These are phyloP conservation scores for Ladona fulva DNA, from an alignment of 1,140 invertebrate genomes.

Conservation along the genomic window DNA sequence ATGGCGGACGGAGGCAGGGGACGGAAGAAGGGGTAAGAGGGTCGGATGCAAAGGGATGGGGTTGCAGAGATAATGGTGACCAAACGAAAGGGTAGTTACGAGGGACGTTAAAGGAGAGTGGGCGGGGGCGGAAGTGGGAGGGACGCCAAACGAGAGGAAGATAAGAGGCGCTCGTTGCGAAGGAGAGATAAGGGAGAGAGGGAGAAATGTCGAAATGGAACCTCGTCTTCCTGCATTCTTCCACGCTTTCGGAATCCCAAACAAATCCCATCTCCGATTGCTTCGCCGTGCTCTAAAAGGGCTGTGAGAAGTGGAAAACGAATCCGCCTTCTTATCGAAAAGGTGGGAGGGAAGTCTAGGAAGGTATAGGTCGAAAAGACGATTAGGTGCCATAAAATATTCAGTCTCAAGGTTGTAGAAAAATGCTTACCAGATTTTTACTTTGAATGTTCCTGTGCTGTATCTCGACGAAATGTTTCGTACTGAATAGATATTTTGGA, in stretches of 20 bases:
- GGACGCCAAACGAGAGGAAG: neutral
- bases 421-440: too few species aligned
- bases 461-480: too few species aligned
- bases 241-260: neutral
- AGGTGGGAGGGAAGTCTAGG: too few species aligned
- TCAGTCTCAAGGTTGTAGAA: too few species aligned
- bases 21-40: neutral
- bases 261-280: neutral
- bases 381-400: too few species aligned
- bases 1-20: neutral
- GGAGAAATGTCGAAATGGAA: too few species aligned
- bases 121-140: neutral
- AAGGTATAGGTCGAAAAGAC: too few species aligned
- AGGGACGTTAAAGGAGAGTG: neutral
- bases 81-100: slow-evolving; percentile 4
- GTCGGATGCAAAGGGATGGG: neutral
- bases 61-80: neutral
- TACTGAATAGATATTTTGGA: too few species aligned
- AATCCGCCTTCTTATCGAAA: too few species aligned
- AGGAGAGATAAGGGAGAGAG: neutral
- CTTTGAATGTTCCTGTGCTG: too few species aligned
- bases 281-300: neutral
- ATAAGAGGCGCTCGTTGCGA: neutral
- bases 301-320: too few species aligned
- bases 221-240: too few species aligned